Base-by-base conservation (phyloP, 92 coral and sea anemone genomes). In the Heteractis magnifica region DNA sequence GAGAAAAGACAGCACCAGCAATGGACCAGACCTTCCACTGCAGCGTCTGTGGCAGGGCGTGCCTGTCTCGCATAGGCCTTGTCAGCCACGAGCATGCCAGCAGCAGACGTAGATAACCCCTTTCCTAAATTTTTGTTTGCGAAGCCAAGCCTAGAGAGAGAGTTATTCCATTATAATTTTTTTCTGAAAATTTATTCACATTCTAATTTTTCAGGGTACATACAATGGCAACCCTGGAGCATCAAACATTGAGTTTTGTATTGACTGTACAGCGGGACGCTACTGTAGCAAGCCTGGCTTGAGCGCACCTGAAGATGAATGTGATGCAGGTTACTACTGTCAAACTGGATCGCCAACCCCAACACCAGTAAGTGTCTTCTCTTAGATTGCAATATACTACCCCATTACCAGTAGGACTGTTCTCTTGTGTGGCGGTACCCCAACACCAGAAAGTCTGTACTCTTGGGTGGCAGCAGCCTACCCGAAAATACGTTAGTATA, bases 321-420 rank as follows among this genome's bases (percentile, higher is more conserved):
- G 99, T 82, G 87, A 85, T 81, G 88, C 97, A 19, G 99, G 99
- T n/a, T 97, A 97, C 79, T 97, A 92, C 56, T 97, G 99, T 55
- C 49, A 75, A 51, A 84, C 77, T 8, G 95, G 97, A 7, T 97
- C 99, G 49, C 98, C 99, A 52, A 88, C 93, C 20, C 92, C 94
- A 26, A 97, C 98, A 34, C 99, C 99, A 19, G 99, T 97, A 89
- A 87, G 98, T 94, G 26, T 26, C 26, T 26, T 26, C 26, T 26
- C 26, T 26, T 26, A 26, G 26, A 26, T 26, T 26, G 26, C 26
- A 26, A 26, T 26, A 26, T 26, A 0, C 26, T 26, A 26, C 26
- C 26, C 26, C 26, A 0, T 26, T 26, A 26, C 26, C 26, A 26
- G 26, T 26, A 26, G 26, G 26, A 26, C 26, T 26, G 59, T 60